Conservation (phyloP, 2,888 invertebrate genomes). For the Chymomyza amoena region DNA sequence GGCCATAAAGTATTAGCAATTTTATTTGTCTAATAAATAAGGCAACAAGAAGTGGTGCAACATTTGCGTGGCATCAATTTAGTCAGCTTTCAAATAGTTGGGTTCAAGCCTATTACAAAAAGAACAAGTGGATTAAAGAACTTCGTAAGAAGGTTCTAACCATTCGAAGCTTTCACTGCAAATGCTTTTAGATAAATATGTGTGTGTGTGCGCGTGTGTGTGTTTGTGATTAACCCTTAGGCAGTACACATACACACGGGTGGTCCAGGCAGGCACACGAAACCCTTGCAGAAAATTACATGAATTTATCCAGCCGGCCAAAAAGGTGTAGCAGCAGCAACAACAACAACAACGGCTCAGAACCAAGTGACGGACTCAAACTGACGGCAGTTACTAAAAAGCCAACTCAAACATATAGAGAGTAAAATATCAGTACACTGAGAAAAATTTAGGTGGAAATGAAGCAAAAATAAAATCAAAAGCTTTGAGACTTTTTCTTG, state of each 20-base stretch:
- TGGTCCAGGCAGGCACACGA: conserved; percentile 4
- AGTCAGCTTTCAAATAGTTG: neutral
- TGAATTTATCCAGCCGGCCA: conserved; percentile 26
- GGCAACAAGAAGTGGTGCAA: neutral
- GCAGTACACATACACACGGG: conserved; percentile 44
- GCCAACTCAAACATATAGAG: conserved; percentile 23
- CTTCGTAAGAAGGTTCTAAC: neutral
- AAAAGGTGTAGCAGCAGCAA: conserved; percentile 10
- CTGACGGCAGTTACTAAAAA: conserved; percentile 29
- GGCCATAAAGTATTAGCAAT: conserved; percentile 59
- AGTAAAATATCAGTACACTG: neutral
- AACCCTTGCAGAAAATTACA: conserved; percentile 60
- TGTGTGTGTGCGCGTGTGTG: neutral
- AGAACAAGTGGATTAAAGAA: conserved; percentile 2
- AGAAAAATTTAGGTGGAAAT: neutral
- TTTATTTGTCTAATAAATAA: conserved; percentile 9
- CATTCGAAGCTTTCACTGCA: neutral
- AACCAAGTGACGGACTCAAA: conserved; percentile 35
- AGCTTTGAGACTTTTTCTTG: too few relatives aligned
- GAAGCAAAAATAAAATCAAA: neutral
- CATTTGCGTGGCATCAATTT: neutral
- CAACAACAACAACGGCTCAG: conserved; percentile 25
- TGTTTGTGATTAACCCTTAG: conserved; percentile 21
- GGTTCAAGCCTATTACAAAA: neutral
- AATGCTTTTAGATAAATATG: neutral